phyloP scores from a whole-genome alignment of 2,113 vertebrate species.

The Amia ocellicauda region DNA sequence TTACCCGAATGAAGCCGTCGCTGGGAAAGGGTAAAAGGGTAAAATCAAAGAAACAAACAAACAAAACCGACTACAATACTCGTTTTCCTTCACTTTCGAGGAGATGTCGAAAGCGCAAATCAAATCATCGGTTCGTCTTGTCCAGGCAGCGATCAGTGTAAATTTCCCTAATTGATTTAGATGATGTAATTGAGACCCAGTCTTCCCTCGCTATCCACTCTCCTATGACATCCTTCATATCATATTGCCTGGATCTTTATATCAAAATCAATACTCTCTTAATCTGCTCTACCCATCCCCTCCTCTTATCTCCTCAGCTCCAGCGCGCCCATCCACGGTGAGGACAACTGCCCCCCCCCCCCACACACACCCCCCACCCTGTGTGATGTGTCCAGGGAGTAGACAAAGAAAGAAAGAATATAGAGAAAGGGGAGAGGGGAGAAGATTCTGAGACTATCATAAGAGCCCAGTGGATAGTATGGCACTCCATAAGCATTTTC shows the following conservation, averaged over 20 bases:
- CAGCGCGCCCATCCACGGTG: slow-evolving; percentile 36
- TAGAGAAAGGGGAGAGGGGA: too few species aligned
- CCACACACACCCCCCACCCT: not conserved
- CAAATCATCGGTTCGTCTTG: not conserved
- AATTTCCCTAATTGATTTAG: slow-evolving; percentile 27
- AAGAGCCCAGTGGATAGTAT: too few species aligned
- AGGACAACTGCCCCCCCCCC: slow-evolving; percentile 5
- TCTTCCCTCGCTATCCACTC: slow-evolving; percentile 17
- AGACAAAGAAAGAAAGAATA: too few species aligned
- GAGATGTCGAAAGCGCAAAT: not conserved
- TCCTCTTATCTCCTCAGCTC: slow-evolving; percentile 23
- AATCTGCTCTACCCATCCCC: slow-evolving; percentile 52
- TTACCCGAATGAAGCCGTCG: too few species aligned
- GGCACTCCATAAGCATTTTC: too few species aligned
- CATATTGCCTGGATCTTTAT: slow-evolving; percentile 66
- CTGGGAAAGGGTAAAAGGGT: too few species aligned
- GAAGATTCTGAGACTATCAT: too few species aligned
- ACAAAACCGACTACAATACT: too few species aligned
- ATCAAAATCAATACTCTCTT: slow-evolving; percentile 69
- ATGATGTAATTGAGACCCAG: slow-evolving; percentile 46
- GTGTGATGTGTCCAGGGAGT: not conserved
- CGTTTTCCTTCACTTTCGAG: too few species aligned
- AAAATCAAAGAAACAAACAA: too few species aligned
- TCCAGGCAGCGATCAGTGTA: not conserved
- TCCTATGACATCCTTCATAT: slow-evolving; percentile 39